phyloP scores from a whole-genome alignment of 1,140 invertebrate genomes.

The Drosophila watanabei region DNA sequence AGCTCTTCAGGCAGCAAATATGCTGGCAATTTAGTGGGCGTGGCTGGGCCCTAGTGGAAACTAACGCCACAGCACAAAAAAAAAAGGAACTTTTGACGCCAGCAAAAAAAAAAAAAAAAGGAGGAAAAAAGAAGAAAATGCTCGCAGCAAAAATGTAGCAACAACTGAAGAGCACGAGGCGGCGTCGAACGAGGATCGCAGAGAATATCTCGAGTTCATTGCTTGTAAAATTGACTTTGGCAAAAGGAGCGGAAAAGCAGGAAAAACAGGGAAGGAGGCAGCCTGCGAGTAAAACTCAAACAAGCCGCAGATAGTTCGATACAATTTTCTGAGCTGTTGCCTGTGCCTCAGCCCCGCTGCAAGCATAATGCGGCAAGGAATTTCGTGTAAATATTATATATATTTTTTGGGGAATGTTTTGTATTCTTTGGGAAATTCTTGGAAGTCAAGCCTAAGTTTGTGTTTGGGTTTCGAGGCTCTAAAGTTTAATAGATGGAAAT shows the following conservation, averaged over 20 bases:
- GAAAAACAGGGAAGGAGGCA: constrained; percentile 9
- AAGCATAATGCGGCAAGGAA: not conserved
- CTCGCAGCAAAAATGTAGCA: constrained; percentile 42
- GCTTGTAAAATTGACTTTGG: constrained; percentile 81
- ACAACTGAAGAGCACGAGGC: not conserved
- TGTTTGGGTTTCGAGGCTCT: too few relatives aligned
- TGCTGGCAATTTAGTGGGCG: constrained; percentile 77
- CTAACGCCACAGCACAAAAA: constrained; percentile 34
- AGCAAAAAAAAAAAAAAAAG: constrained; percentile 5
- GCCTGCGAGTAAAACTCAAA: constrained; percentile 72
- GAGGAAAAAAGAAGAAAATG: constrained; percentile 25
- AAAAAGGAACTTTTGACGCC: constrained; percentile 66
- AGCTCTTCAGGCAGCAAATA: constrained; percentile 48
- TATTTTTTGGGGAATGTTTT: not conserved
- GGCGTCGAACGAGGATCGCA: constrained; percentile 31
- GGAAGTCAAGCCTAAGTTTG: not conserved
- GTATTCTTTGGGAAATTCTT: not conserved
- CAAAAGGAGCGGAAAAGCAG: constrained; percentile 41
- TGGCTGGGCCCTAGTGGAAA: constrained; percentile 69
- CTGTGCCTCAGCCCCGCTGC: not conserved
- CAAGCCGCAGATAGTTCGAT: constrained; percentile 76
- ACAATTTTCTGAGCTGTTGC: constrained; percentile 62
- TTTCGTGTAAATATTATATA: constrained; percentile 3
- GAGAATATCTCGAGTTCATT: constrained; percentile 76
- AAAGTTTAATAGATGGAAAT: too few relatives aligned